Base-by-base conservation (phyloP, 1,140 invertebrate genomes). In the Lysiphlebus fabarum region DNA sequence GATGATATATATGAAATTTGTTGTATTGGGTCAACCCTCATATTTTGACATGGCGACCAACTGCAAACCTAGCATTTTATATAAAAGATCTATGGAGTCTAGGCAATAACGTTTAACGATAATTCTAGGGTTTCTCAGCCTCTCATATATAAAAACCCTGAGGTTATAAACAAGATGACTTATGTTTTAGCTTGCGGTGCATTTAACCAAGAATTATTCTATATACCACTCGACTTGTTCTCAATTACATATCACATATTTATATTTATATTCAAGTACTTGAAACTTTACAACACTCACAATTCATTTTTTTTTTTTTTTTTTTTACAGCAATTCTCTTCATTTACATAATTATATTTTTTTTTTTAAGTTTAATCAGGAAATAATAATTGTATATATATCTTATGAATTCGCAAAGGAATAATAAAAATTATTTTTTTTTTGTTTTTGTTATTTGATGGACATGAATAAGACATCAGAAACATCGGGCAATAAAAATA, bases 41-140 rank as follows among this genome's bases (percentile, higher is more conserved):
- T 70, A 70, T 72, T 64, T 66, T 67, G 70, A 64, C 59, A 62
- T 50, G 33, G 53, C 53, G 53, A 54, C 60, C 53, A 49, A 68
- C 59, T 62, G 69, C 69, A 71, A 78, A 77, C 75, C 76, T 77
- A 78, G 73, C 65, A 79, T 79, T 79, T 79, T 75, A 77, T 77
- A 74, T 69, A 67, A 70, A 75, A 79, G 74, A 79, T 79, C 77
- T 79, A 77, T 76, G 69, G 76, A 75, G 72, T 73, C 76, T 79
- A 78, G 73, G 76, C 74, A 76, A 76, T 77, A 79, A 75, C 74
- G 72, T 75, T 79, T 78, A 77, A 71, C 72, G 70, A 77, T 79
- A 79, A 79, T 78, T 76, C 74, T 78, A 79, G 74, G 75, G 75
- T 77, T 33, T 70, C 65, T 67, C 53, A 56, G 11, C 55, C 62